Percentiles rank a stretch among this genome's conserved stretches.
Conservation (phyloP, 2,888 invertebrate species). For the Polymixis lichenea region DNA sequence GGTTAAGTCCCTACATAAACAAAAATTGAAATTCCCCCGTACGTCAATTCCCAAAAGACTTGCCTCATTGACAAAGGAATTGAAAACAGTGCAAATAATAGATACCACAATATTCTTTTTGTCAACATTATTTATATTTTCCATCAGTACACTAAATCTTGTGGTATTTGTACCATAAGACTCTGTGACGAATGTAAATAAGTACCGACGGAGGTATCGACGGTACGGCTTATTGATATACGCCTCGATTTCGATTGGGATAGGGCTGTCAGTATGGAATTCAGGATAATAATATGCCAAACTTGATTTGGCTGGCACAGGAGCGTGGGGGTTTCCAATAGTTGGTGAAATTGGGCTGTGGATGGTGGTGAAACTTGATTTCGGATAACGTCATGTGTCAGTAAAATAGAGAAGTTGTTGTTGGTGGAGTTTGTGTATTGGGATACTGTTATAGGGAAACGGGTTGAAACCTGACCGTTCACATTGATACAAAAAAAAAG, state of each 20-base stretch:
- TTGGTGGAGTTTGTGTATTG: no score
- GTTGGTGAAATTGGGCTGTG: neutral
- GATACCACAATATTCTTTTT: constrained; percentile 7
- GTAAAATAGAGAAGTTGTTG: neutral
- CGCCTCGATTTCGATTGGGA: constrained; percentile 7
- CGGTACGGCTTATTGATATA: constrained; percentile 43
- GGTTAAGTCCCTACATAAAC: neutral
- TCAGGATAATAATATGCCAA: constrained; percentile 6
- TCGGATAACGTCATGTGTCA: constrained; percentile 1
- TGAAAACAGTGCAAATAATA: constrained; percentile 40
- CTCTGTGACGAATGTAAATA: constrained; percentile 48
- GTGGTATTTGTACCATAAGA: constrained; percentile 45
- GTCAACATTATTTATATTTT: constrained; percentile 53
- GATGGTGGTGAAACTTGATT: constrained; percentile 1
- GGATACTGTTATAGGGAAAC: neutral
- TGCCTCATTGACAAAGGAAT: constrained; percentile 20
- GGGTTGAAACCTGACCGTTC: no score
- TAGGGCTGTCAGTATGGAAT: constrained; percentile 37
- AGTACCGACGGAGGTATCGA: constrained; percentile 20
- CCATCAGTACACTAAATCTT: constrained; percentile 37
- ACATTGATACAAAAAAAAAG: no score
- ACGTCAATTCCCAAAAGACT: constrained; percentile 26
- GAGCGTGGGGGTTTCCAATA: neutral
- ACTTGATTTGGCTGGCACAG: neutral
- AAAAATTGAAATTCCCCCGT: neutral